phyloP scores from a whole-genome alignment of 1,140 invertebrate genomes.

The Lepidurus couesii region DNA sequence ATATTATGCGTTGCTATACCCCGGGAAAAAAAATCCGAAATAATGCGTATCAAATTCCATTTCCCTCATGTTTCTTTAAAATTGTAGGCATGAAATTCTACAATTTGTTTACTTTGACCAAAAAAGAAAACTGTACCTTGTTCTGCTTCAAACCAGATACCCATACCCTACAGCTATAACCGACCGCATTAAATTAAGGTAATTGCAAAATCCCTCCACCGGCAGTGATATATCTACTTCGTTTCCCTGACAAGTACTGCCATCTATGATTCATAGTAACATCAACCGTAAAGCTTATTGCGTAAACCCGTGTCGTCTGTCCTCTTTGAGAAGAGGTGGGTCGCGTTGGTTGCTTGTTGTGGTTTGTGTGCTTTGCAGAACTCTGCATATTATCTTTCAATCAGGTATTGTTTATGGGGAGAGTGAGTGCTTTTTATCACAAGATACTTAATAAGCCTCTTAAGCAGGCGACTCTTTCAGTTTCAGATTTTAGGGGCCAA shows the following conservation, averaged over 20 bases:
- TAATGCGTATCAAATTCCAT: no score
- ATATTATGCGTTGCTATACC: no score
- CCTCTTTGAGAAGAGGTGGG: not conserved
- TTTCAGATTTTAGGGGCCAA: no score
- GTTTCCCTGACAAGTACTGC: not conserved
- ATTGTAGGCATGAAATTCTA: no score
- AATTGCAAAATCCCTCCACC: not conserved
- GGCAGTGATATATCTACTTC: not conserved
- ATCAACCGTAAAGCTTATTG: not conserved
- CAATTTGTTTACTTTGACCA: no score
- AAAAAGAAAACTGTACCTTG: no score
- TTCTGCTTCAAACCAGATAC: no score
- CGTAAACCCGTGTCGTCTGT: constrained; percentile 9
- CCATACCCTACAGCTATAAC: no score
- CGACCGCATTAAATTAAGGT: no score
- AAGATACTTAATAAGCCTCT: not conserved
- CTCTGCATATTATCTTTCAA: not conserved
- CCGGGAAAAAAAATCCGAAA: no score
- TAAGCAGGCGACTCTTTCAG: not conserved
- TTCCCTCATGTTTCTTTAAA: no score
- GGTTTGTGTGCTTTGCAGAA: not conserved
- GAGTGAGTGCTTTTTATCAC: no score
- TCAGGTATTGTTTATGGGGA: not conserved
- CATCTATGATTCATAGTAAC: not conserved
- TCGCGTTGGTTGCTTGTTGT: constrained; percentile 3